Evolutionary conservation across 2,797 vertebrate species (phyloP), one percentile per base, ranked within the genome.

Genomic region (Nyctalus aviator): DNA sequence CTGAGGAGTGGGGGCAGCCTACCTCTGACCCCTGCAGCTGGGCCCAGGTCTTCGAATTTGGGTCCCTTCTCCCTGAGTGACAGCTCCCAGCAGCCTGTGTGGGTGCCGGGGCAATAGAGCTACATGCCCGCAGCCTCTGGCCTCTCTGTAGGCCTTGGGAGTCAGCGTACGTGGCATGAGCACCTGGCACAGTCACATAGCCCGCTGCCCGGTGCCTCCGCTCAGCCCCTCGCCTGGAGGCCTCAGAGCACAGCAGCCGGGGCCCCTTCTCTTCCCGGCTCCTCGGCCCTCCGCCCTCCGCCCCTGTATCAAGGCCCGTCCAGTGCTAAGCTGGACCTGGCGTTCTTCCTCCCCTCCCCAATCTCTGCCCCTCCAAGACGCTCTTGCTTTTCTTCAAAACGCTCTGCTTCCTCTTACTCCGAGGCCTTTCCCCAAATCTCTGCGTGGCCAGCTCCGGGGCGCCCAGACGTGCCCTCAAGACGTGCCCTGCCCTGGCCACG

Each of bases 161-260:
- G 53, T 32, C n/a, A 32, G 57, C 6, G 1, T 6, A 37, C 37
- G 35, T 0, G 1, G 27, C 32, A 21, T 5, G 30, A 66, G 9
- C 8, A 8, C 15, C 55, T 8, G 9, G 44, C 7, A 0, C n/a
- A 1, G 30, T 8, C 2, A 0, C 21, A 18, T 72, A 21, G 37
- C n/a, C 66, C 9, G 27, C 9, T 8, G 37, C 8, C 46, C 14
- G 4, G 46, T 3, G 1, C n/a, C 72, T 88, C 55, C 0, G 13
- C 23, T 44, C 62, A 9, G 57, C 1, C 11, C n/a, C 44, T 10
- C 48, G 6, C 55, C 30, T 14, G 13, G 25, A 8, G 13, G 21
- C 27, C 50, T 88, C 2, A 1, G 30, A 2, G 27, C 3, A 0
- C 1, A 2, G 41, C 2, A 0, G 14, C 46, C 3, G 1, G n/a